Evolutionary conservation across 1,140 invertebrate species (phyloP).

Genomic region (Drosophila ficusphila): DNA sequence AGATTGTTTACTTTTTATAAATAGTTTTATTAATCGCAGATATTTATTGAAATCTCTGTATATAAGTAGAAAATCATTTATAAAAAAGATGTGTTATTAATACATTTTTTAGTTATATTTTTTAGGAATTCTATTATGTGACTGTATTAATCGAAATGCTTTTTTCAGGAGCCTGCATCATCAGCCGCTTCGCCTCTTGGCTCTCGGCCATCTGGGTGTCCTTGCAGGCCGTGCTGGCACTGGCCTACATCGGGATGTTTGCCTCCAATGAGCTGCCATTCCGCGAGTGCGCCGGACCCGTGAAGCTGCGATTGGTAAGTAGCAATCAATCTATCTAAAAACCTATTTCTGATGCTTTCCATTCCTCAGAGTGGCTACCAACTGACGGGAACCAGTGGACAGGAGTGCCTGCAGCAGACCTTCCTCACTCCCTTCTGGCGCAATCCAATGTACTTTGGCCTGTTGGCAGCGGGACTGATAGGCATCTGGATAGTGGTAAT

Average conservation of each 20-base stretch:
- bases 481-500: slow-evolving; percentile 82
- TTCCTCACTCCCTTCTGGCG: slow-evolving; percentile 82
- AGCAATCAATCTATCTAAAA: fast-evolving
- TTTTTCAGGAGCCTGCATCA: slow-evolving; percentile 74
- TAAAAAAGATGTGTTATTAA: not conserved
- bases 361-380: slow-evolving; percentile 64
- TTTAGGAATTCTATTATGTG: too few relatives aligned
- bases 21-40: too few relatives aligned
- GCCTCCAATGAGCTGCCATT: slow-evolving; percentile 74
- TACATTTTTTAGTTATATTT: not conserved
- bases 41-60: too few relatives aligned
- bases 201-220: slow-evolving; percentile 82
- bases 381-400: slow-evolving; percentile 64
- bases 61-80: too few relatives aligned
- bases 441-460: slow-evolving; percentile 77
- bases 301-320: slow-evolving; percentile 66
- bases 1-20: too few relatives aligned
- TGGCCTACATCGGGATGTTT: slow-evolving; percentile 82
- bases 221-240: slow-evolving; percentile 76
- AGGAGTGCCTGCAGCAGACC: slow-evolving; percentile 79
- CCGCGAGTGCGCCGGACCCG: slow-evolving; percentile 71
- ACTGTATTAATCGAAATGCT: not conserved
- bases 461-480: slow-evolving; percentile 76
- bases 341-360: not conserved
- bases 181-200: slow-evolving; percentile 83